Base-by-base conservation (phyloP, 2,888 invertebrate genomes). In the Hyles lineata region DNA sequence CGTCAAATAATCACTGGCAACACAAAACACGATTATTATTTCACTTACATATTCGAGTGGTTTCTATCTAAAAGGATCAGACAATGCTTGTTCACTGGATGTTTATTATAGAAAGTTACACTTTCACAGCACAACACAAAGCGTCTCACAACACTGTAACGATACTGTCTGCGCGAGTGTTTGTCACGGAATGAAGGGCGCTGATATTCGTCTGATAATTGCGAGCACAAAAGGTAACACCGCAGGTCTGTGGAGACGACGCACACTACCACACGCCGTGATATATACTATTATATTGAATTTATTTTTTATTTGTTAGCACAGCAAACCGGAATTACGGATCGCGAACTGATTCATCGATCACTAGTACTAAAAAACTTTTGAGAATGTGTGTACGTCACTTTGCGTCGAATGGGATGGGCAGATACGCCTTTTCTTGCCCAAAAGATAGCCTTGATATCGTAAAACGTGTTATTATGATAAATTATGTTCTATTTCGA, bases 41-140 rank as follows among this genome's bases (percentile, higher is more conserved):
- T 55, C 60, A 70, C 73, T 73, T 55, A 70, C 69, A 55, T 73
- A 50, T 72, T 50, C 59, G 55, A 58, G 29, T 11, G n/a, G 55
- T 63, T 55, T 58, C 35, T 67, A 35, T 67, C 67, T 25, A 70
- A 32, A 35, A 61, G 55, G 55, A 72, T 73, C 72, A 73, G 63
- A 75, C 70, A 74, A 75, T 74, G 52, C 52, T 55, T 71, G 58
- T 71, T 61, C 61, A 77, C 75, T 76, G 76, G 73, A 58, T 43
- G 43, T 43, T 43, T 43, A 43, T 83, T 81, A 78, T 89, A 89
- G 90, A 91, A 91, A 91, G 90, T 86, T 78, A 78, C 82, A 88
- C 89, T 89, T 90, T 90, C 88, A 85, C 89, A 79, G 78, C 73
- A 74, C 75, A 76, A 81, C 81, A 79, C 82, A 83, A 80, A 78